phyloP scores from a whole-genome alignment of 2,888 invertebrate genomes.

The Pharmacophagus antenor region DNA sequence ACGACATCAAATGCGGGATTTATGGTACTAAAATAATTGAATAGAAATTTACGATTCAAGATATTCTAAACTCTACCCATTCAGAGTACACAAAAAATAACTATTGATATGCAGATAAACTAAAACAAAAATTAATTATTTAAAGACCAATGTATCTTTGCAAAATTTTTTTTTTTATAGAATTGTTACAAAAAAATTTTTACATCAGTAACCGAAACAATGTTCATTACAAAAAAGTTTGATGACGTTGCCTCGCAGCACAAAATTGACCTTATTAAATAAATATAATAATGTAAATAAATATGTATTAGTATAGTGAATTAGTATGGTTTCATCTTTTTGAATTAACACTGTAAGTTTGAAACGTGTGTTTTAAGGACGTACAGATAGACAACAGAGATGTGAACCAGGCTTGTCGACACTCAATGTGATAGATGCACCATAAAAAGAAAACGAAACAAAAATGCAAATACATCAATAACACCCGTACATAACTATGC shows the following conservation, averaged over 20 bases:
- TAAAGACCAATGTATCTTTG: background rate
- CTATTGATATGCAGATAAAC: slow-evolving; percentile 9
- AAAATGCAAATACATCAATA: slow-evolving; percentile 37
- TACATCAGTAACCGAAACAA: background rate
- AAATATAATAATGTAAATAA: slow-evolving; percentile 32
- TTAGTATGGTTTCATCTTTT: slow-evolving; percentile 71
- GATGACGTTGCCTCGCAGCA: slow-evolving; percentile 12
- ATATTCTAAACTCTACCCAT: slow-evolving; percentile 22
- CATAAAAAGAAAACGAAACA: slow-evolving; percentile 24
- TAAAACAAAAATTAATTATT: background rate
- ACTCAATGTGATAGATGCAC: slow-evolving; percentile 63
- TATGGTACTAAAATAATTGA: slow-evolving; percentile 26
- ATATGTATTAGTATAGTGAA: slow-evolving; percentile 59
- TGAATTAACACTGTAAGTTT: slow-evolving; percentile 57
- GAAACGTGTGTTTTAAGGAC: slow-evolving; percentile 73
- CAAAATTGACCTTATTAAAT: slow-evolving; percentile 6
- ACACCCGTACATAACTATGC: slow-evolving; percentile 23
- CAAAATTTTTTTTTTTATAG: background rate
- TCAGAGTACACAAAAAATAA: slow-evolving; percentile 25
- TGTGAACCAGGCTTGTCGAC: slow-evolving; percentile 57
- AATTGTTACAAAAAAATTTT: background rate
- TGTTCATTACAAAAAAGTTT: background rate
- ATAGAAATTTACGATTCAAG: slow-evolving; percentile 6
- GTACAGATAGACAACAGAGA: slow-evolving; percentile 76
- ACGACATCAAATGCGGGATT: slow-evolving; percentile 48